phyloP scores from a whole-genome alignment of 2,797 vertebrate species.

The Erithacus rubecula region DNA sequence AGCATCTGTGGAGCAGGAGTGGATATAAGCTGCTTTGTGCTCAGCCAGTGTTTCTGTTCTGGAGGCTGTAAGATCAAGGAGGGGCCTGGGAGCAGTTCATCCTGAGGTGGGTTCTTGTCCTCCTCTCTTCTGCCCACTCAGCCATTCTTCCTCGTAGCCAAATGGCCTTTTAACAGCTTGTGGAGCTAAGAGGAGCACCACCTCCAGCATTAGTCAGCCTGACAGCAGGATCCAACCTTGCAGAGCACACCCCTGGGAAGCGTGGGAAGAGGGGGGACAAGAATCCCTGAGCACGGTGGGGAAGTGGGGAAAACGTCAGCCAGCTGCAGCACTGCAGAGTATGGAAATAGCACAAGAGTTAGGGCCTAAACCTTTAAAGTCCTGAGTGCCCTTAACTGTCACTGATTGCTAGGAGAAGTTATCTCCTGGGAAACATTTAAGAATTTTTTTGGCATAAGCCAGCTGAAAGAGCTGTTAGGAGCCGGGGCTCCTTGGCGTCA shows the following conservation, averaged over 20 bases:
- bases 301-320: background rate
- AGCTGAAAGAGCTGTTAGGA: conserved; percentile 1
- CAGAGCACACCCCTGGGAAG: background rate
- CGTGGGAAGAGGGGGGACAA: background rate
- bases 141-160: background rate
- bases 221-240: background rate
- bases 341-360: conserved; percentile 2
- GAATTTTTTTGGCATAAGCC: background rate
- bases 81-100: background rate
- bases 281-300: background rate
- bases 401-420: conserved; percentile 29
- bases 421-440: conserved; percentile 25
- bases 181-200: background rate
- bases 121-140: background rate
- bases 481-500: background rate
- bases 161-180: conserved; percentile 1
- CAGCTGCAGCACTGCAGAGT: background rate
- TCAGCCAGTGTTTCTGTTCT: background rate
- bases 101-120: background rate
- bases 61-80: background rate
- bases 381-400: conserved; percentile 59
- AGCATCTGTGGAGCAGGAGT: background rate
- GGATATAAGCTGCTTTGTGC: background rate
- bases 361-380: background rate
- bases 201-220: conserved; percentile 22